Evolutionary conservation across 1,140 invertebrate species (phyloP), one percentile per base, ranked within the genome.

Genomic region (Drosophila punjabiensis): DNA sequence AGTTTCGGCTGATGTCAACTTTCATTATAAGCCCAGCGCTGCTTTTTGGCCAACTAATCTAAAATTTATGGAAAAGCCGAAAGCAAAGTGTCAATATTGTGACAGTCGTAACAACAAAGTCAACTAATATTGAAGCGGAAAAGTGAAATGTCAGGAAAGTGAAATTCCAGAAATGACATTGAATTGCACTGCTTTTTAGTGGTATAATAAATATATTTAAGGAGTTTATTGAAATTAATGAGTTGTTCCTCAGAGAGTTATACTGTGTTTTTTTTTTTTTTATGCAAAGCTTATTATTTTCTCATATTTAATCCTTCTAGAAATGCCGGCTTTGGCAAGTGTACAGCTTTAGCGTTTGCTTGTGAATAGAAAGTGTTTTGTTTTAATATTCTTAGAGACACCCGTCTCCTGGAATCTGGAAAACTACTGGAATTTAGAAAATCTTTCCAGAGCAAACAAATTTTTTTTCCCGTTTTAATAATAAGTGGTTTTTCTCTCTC

Each of bases 61-160:
- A 89, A 88, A 88, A 88, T 88, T 89, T 81, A 88, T 88, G 73
- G 84, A 88, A 88, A 81, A 75, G 61, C 48, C 68, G 59, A 81
- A 68, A 74, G 73, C 79, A 61, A 82, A 82, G 63, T 78, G 74
- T 78, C 82, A 85, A 85, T 85, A 85, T 84, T 78, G 67, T 55
- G 55, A 30, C 41, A 80, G 64, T 50, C 24, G 65, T 62, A 39
- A 58, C 55, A 62, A 71, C 48, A 47, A 32, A 39, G n/a, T 24
- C 20, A 43, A 73, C 55, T 52, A 73, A 52, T 73, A 52, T 52
- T n/a, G n/a, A 41, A 50, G 45, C n/a, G 16, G 32, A 55, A 62
- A 47, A 66, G 64, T 52, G 32, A 47, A 75, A 75, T 47, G 24
- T 41, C 58, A 63, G 32, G 5, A 43, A 65, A 48, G 64, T 45